Evolutionary conservation across 2,113 vertebrate species (phyloP).

Genomic region (Mionectes macconnelli): DNA sequence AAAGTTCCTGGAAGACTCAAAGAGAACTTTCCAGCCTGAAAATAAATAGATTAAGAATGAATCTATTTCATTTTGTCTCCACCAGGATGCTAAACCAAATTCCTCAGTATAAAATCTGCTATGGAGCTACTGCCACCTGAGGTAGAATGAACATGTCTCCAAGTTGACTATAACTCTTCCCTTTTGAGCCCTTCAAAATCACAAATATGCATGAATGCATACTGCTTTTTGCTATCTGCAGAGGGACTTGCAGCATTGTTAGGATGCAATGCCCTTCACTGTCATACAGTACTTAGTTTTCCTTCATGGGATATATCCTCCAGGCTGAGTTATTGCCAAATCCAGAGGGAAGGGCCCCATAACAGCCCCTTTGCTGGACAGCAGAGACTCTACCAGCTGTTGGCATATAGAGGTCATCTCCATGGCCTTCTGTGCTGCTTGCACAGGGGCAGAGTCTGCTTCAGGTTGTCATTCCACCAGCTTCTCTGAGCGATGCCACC

Average conservation of each 20-base stretch:
- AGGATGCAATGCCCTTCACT: neutral
- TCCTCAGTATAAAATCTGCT: neutral
- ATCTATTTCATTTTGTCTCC: neutral
- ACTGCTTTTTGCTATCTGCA: neutral
- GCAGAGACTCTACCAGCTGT: neutral
- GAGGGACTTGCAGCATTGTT: neutral
- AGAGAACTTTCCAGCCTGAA: neutral
- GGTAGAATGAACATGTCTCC: neutral
- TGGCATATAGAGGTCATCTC: fast-evolving
- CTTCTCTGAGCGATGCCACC: neutral
- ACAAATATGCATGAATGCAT: neutral
- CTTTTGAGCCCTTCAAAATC: neutral
- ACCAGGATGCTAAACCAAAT: neutral
- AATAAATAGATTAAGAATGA: neutral
- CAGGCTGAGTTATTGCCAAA: neutral
- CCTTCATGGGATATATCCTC: neutral
- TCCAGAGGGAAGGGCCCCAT: neutral
- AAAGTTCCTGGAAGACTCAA: neutral
- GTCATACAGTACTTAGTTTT: neutral
- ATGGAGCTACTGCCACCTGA: neutral
- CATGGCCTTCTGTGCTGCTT: neutral
- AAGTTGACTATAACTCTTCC: neutral
- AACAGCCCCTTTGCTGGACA: neutral
- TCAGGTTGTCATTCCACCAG: neutral
- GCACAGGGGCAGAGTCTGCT: neutral